Percentiles rank a stretch among this genome's conserved stretches.
Evolutionary conservation across 2,113 vertebrate species (phyloP).

Genomic region (Aythya baeri): DNA sequence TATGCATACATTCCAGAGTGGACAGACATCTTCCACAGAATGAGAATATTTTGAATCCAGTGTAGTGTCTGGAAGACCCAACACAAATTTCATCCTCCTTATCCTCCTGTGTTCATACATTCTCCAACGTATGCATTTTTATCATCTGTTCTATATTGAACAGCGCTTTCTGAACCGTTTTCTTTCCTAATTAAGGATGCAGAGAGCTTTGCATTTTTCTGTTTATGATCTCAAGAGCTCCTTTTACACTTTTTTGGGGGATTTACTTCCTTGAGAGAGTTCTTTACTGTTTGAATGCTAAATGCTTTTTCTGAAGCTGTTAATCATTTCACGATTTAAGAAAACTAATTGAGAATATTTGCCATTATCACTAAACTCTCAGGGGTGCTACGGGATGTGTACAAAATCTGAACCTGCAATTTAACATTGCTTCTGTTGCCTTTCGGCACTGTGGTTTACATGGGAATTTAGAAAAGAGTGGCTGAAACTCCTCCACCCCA

Average conservation of each 20-base stretch:
- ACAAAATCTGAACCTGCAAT: neutral
- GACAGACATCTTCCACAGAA: neutral
- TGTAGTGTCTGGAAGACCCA: neutral
- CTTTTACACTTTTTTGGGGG: slow-evolving; percentile 50
- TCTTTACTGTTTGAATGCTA: slow-evolving; percentile 48
- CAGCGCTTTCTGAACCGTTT: slow-evolving; percentile 13
- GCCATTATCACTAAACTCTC: slow-evolving; percentile 49
- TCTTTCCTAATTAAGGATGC: slow-evolving; percentile 15
- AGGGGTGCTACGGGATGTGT: neutral
- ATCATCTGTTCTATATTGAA: neutral
- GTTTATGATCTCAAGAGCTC: neutral
- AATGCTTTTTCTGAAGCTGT: slow-evolving; percentile 51
- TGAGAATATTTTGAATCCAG: neutral
- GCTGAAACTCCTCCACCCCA: neutral
- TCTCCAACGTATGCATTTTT: neutral
- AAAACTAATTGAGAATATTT: slow-evolving; percentile 41
- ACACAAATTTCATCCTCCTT: neutral
- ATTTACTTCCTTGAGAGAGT: slow-evolving; percentile 53
- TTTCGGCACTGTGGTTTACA: neutral
- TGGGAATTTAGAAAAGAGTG: neutral
- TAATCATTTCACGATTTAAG: slow-evolving; percentile 29
- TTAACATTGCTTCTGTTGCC: neutral
- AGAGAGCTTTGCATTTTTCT: slow-evolving; percentile 26
- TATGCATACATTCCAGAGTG: neutral
- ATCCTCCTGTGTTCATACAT: neutral